Percentiles rank a stretch among this genome's conserved stretches.
These are phyloP conservation scores for Columba guinea DNA, from an alignment of 2,797 vertebrate genomes.

Conservation along the genomic window DNA sequence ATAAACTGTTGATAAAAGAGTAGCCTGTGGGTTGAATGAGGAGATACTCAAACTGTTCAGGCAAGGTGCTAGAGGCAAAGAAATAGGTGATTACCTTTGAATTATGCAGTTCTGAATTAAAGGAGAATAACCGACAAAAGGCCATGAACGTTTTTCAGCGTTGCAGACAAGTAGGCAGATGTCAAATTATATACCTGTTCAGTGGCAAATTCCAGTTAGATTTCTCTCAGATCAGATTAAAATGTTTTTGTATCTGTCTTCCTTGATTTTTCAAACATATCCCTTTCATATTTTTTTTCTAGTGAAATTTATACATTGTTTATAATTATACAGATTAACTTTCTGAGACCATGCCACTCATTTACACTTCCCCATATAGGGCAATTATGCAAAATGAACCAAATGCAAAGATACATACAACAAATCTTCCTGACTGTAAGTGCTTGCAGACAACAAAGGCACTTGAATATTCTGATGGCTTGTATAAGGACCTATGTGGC, in stretches of 20 bases:
- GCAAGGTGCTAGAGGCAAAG: constrained; percentile 20
- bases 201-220: neutral
- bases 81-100: constrained; percentile 15
- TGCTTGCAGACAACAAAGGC: neutral
- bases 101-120: neutral
- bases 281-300: neutral
- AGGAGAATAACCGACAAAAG: constrained; percentile 4
- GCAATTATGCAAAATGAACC: neutral
- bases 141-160: neutral
- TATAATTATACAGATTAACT: neutral
- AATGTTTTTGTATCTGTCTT: neutral
- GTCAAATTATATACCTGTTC: neutral
- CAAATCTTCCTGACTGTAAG: neutral
- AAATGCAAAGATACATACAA: neutral
- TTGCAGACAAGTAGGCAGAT: neutral
- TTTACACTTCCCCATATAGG: neutral
- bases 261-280: neutral
- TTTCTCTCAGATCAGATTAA: neutral
- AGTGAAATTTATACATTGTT: neutral
- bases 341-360: neutral
- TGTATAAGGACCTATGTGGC: neutral
- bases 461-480: constrained; percentile 21
- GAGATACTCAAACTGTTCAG: constrained; percentile 32
- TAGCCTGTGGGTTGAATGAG: constrained; percentile 2
- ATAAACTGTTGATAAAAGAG: constrained; percentile 41